Evolutionary conservation across 2,113 vertebrate genomes (phyloP), one percentile per base, ranked within the genome.

Genomic region (Poeciliopsis turrubarensis): DNA sequence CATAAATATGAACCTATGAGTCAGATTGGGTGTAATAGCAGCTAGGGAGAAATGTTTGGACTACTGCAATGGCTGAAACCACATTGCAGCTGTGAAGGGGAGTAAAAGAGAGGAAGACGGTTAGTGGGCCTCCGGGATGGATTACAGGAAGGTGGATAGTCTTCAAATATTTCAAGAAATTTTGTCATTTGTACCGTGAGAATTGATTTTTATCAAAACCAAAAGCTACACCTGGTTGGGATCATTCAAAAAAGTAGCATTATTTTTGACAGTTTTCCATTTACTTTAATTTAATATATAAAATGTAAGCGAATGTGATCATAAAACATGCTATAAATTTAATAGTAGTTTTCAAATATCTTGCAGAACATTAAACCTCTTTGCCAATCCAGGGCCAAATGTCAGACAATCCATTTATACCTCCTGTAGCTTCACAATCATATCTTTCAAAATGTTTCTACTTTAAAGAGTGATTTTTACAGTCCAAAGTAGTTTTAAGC

Each of bases 41-140:
- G 37, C 5, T 5, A 29, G 25, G 60, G n/a, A n/a, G 64, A 26
- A 34, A 63, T 8, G 15, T 67, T 32, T 26, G 47, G 70, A 47
- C 44, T 19, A 17, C 15, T 19, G 12, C 63, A 51, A 41, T 72
- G 32, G 37, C 39, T 27, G 14, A 44, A 54, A 57, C n/a, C 32
- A 1, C 61, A 54, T 13, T 62, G 31, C 27, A 70, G 72, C 31
- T 51, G 44, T 44, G 5, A 85, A 62, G 80, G 31, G 30, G 66
- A 73, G 63, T 31, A 74, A 57, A 30, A 19, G 34, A 65, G 2
- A 70, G 6, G 17, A 68, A 63, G n/a, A 15, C 65, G 75, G 51
- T n/a, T 51, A 27, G 66, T 51, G 22, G 31, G 74, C 29, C 57
- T 75, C 27, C 19, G 65, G 22, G 51, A n/a, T 25, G 51, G 51